Percentiles rank a stretch among this genome's conserved stretches.
Evolutionary conservation across 2,797 vertebrate genomes (phyloP).

Genomic region (Acridotheres tristis): DNA sequence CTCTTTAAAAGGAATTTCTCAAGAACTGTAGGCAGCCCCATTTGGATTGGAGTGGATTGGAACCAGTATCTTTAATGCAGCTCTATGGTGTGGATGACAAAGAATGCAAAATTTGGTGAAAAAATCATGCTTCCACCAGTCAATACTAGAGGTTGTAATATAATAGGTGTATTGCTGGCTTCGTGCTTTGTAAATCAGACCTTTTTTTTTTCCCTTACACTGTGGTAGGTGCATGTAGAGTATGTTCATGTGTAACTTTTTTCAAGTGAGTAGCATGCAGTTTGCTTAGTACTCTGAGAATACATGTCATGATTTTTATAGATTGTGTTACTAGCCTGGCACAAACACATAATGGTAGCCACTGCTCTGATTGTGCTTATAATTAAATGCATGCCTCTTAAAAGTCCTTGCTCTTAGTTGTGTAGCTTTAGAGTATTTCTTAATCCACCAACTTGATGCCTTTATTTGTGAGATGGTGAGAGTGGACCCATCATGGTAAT

Average conservation of each 20-base stretch:
- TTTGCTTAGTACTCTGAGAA: not conserved
- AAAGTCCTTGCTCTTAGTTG: not conserved
- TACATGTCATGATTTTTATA: not conserved
- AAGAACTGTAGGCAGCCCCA: not conserved
- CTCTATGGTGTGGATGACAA: not conserved
- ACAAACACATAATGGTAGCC: not conserved
- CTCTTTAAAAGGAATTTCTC: not conserved
- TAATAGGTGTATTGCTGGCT: not conserved
- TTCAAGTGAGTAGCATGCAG: not conserved
- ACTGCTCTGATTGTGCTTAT: not conserved
- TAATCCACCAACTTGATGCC: not conserved
- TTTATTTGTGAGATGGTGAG: not conserved
- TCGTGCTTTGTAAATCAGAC: not conserved
- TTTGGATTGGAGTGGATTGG: not conserved
- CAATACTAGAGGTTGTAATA: not conserved
- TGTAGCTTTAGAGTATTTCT: not conserved
- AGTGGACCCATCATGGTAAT: not conserved
- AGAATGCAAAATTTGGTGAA: not conserved
- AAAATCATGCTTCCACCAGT: not conserved
- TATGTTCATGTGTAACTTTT: not conserved
- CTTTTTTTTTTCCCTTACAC: not conserved
- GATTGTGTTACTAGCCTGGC: not conserved
- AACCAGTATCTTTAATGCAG: not conserved
- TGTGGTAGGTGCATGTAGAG: not conserved
- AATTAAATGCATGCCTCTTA: not conserved